Conservation (phyloP, 2,113 vertebrate species). For the Pycnonotus jocosus region DNA sequence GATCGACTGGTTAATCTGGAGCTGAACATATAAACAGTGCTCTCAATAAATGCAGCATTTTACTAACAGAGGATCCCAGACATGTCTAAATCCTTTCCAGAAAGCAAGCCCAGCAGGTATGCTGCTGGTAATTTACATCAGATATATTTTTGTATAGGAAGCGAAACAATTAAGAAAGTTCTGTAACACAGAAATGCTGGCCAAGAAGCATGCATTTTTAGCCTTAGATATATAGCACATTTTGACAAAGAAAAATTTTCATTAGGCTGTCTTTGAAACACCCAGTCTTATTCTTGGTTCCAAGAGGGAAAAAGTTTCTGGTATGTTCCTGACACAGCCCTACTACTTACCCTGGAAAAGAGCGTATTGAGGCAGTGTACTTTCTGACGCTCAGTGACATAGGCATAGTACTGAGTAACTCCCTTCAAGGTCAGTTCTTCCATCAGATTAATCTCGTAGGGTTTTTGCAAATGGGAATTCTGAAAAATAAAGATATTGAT, state of each 20-base stretch:
- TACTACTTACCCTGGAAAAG: conserved; percentile 89
- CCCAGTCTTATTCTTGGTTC: neutral
- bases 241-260: neutral
- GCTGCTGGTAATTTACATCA: neutral
- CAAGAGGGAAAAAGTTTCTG: neutral
- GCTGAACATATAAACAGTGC: conserved; percentile 64
- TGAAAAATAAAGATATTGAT: conserved; percentile 39
- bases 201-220: neutral
- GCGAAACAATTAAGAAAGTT: neutral
- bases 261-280: neutral
- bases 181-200: neutral
- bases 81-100: neutral
- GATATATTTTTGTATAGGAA: neutral
- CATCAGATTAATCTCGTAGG: conserved; percentile 99
- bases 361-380: conserved; percentile 99
- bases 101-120: neutral
- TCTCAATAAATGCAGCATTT: neutral
- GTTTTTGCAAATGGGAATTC: conserved; percentile 96
- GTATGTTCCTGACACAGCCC: neutral
- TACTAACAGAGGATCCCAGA: neutral
- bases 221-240: neutral
- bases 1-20: conserved; percentile 99
- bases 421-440: conserved; percentile 98
- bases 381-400: conserved; percentile 98
- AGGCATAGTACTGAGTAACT: conserved; percentile 99